phyloP scores from a whole-genome alignment of 53 echinoderm and acorn worm genomes.

The Temnopleurus reevesii region DNA sequence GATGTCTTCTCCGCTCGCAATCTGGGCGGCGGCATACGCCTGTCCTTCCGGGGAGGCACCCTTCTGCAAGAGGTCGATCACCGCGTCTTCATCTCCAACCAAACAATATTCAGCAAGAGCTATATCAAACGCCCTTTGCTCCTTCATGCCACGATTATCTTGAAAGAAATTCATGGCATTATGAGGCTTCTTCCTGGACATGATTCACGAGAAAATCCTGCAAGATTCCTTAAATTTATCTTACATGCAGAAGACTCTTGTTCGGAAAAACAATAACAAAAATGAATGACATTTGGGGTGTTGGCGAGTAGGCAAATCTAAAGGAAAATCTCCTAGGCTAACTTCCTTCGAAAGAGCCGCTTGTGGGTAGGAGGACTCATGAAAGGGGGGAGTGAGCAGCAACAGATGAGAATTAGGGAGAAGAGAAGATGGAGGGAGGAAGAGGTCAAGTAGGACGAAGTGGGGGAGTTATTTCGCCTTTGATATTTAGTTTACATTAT shows the following conservation, averaged over 20 bases:
- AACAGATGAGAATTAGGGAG: no score
- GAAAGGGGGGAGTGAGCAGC: no score
- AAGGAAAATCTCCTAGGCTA: background rate
- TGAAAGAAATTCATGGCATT: conserved; percentile 60
- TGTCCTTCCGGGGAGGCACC: conserved; percentile 85
- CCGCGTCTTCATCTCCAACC: conserved; percentile 73
- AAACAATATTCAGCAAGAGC: conserved; percentile 64
- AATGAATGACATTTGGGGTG: background rate
- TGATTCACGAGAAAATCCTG: no score
- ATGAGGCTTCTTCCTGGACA: conserved; percentile 28
- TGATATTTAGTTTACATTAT: no score
- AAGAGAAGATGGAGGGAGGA: no score
- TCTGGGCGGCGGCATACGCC: conserved; percentile 53
- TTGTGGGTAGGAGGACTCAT: no score
- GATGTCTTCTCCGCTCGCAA: conserved; percentile 73
- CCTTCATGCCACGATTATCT: conserved; percentile 6
- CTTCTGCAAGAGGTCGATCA: conserved; percentile 87
- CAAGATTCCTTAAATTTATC: no score
- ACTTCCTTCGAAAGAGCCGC: no score
- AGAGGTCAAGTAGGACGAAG: no score
- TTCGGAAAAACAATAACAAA: no score
- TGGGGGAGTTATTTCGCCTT: no score
- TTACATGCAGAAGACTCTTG: background rate
- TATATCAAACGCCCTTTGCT: conserved; percentile 71
- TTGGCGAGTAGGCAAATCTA: background rate